These are phyloP conservation scores for Neoitamus cyanurus DNA, from an alignment of 2,888 invertebrate genomes.

Conservation along the genomic window DNA sequence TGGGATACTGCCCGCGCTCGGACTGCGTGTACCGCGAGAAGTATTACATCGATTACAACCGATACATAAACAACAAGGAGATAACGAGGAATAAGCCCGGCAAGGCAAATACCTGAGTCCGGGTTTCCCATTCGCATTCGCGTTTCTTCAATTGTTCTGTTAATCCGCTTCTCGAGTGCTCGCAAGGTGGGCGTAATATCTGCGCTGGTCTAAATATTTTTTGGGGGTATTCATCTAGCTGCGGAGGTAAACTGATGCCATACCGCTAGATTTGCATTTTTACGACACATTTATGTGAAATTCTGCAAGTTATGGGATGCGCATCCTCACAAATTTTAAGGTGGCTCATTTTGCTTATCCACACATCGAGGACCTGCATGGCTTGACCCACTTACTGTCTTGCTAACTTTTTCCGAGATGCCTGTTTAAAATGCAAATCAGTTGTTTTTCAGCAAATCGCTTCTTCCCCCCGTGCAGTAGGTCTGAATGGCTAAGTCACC, in stretches of 20 bases:
- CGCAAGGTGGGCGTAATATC: conserved; percentile 16
- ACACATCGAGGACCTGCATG: not conserved
- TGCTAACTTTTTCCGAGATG: not conserved
- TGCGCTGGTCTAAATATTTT: conserved; percentile 16
- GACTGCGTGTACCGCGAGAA: not conserved
- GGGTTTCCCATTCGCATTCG: conserved; percentile 11
- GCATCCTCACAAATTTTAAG: not conserved
- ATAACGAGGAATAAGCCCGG: not conserved
- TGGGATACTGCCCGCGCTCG: not conserved
- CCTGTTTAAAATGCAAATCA: conserved; percentile 36
- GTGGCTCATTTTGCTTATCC: not conserved
- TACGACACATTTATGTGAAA: conserved; percentile 32
- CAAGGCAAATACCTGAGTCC: not conserved
- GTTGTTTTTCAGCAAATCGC: not conserved
- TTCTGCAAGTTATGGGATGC: conserved; percentile 20
- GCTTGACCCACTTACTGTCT: conserved; percentile 14
- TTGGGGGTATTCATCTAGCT: not conserved
- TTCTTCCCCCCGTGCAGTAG: not conserved
- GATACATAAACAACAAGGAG: not conserved
- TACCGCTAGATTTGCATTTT: conserved; percentile 28
- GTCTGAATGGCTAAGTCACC: not conserved
- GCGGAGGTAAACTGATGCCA: not conserved
- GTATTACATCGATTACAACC: conserved; percentile 12
- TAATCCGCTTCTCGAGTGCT: not conserved
- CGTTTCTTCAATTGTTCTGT: conserved; percentile 27